Evolutionary conservation across 2,113 vertebrate genomes (phyloP), one percentile per base, ranked within the genome.

Genomic region (Vulpes vulpes): DNA sequence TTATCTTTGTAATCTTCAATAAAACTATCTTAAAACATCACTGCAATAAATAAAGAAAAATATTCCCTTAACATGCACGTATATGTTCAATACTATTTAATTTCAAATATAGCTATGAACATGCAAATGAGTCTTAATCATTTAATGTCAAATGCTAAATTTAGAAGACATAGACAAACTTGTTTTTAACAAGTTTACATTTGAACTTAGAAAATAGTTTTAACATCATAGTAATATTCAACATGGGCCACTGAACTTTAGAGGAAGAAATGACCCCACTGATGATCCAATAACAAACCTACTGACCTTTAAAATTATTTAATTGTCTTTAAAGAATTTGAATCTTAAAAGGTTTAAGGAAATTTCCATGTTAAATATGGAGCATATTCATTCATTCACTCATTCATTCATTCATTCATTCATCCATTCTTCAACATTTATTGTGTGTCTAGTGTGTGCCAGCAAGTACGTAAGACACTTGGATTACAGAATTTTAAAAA

Each of bases 1-100:
- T 23, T 93, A 95, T 90, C 79, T 97, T 97, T 35, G 93, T 93
- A 65, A 91, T 89, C 38, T 93, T 95, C 20, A 87, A 78, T 79
- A 91, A 92, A 97, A 94, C 43, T 92, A 25, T 80, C 73, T 92
- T 91, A 51, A 94, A 96, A 80, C 27, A 88, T 67, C 73, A 82
- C 11, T 73, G 19, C 22, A 73, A 69, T 87, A n/a, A 86, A 91
- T 76, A 92, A 95, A 76, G 64, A 93, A 97, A 83, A 91, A 78
- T 71, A 97, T 74, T 91, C 23, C 51, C 38, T 96, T 62, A 65
- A 55, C 65, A 96, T 22, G 35, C 25, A 60, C 15, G 35, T 73
- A 90, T 81, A 59, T 84, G 83, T 86, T 82, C 5, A 38, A 86
- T 19, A 65, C 9, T 96, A 60, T 85, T 92, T 93, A 89, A 83